Conservation (phyloP, 1,140 invertebrate species). For the Condylostylus longicornis region DNA sequence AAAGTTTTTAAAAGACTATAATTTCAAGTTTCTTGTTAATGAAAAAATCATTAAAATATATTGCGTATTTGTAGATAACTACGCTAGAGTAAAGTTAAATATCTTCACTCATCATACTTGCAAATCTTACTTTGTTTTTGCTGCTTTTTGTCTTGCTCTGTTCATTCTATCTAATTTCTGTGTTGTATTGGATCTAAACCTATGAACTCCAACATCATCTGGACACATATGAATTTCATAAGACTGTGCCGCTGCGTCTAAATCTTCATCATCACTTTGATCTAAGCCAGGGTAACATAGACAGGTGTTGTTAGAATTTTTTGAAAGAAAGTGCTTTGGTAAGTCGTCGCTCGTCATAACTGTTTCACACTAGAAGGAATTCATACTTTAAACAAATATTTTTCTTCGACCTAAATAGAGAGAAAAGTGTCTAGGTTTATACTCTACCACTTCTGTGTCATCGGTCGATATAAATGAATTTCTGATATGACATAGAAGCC, state of each 20-base stretch:
- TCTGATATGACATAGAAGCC: conserved; percentile 79
- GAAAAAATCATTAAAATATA: too few relatives aligned
- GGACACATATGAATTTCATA: conserved; percentile 56
- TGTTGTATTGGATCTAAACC: conserved; percentile 73
- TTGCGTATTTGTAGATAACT: too few relatives aligned
- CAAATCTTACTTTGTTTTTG: conserved; percentile 63
- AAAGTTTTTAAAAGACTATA: too few relatives aligned
- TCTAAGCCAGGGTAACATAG: conserved; percentile 59
- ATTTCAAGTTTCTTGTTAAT: too few relatives aligned
- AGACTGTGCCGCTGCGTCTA: conserved; percentile 46
- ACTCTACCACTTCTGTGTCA: conserved; percentile 78
- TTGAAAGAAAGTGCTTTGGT: conserved; percentile 43
- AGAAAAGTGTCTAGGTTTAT: too few relatives aligned
- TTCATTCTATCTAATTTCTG: conserved; percentile 80
- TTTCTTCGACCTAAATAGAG: too few relatives aligned
- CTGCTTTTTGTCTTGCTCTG: conserved; percentile 62
- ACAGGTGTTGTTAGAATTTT: conserved; percentile 30
- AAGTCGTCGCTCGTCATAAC: conserved; percentile 65
- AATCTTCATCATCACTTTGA: conserved; percentile 57
- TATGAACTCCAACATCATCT: conserved; percentile 57
- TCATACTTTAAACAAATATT: too few relatives aligned
- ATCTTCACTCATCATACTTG: conserved; percentile 56
- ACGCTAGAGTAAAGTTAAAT: too few relatives aligned
- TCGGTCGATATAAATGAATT: conserved; percentile 93
- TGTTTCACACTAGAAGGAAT: conserved; percentile 36